A percentile compares a stretch with the other conserved stretches of the same genome.
Conservation (phyloP, 2,113 vertebrate genomes). For the Galeopterus variegatus region DNA sequence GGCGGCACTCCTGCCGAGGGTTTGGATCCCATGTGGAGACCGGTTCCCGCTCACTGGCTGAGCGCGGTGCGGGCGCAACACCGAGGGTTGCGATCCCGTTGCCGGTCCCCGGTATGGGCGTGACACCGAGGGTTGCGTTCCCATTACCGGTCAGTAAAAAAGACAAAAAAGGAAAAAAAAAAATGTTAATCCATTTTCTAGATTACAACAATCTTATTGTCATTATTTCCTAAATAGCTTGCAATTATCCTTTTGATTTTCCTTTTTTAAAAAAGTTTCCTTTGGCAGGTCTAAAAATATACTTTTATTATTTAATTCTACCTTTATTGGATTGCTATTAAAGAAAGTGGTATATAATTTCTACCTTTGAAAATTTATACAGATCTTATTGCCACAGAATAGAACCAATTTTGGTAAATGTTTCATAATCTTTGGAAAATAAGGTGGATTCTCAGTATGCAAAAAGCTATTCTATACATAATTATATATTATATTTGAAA, state of each 20-base stretch:
- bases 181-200: background rate
- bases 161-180: too few species aligned
- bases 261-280: slow-evolving; percentile 16
- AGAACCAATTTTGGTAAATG: slow-evolving; percentile 57
- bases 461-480: slow-evolving; percentile 34
- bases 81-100: too few species aligned
- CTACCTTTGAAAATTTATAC: slow-evolving; percentile 30
- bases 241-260: slow-evolving; percentile 69
- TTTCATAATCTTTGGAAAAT: slow-evolving; percentile 62
- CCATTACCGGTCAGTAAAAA: too few species aligned
- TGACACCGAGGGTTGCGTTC: too few species aligned
- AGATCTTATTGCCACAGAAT: slow-evolving; percentile 49
- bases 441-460: background rate
- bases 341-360: slow-evolving; percentile 49
- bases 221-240: slow-evolving; percentile 62
- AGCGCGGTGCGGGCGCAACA: too few species aligned
- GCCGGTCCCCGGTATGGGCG: too few species aligned
- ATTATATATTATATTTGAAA: slow-evolving; percentile 31
- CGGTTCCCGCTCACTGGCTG: too few species aligned
- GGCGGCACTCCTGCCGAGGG: too few species aligned
- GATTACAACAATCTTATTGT: slow-evolving; percentile 48
- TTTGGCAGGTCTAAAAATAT: slow-evolving; percentile 6
- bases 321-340: slow-evolving; percentile 44
- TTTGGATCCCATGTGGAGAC: too few species aligned
- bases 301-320: slow-evolving; percentile 48